A percentile compares a stretch with the other conserved stretches of the same genome.
phyloP scores from a whole-genome alignment of 2,888 invertebrate genomes.

The Leucophenga maculata region DNA sequence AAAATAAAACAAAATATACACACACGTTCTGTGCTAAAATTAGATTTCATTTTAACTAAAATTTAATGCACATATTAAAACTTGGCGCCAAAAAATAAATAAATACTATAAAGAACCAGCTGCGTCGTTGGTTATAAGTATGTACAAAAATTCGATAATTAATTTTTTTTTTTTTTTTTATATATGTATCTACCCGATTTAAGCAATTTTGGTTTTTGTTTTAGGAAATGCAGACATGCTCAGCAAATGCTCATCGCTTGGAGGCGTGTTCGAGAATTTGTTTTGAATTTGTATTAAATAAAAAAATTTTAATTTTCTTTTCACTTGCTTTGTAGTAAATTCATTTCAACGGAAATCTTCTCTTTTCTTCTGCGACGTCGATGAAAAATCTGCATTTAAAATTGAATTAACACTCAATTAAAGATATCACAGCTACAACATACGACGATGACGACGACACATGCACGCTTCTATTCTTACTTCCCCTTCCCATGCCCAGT shows the following conservation, averaged over 20 bases:
- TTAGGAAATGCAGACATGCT: too few species aligned
- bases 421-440: conserved; percentile 7
- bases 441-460: neutral
- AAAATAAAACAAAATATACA: too few species aligned
- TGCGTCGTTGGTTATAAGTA: too few species aligned
- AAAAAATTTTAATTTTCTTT: neutral
- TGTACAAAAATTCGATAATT: too few species aligned
- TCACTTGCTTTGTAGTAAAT: conserved; percentile 61
- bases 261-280: too few species aligned
- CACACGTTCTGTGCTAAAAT: too few species aligned
- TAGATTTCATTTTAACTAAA: too few species aligned
- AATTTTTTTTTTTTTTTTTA: too few species aligned
- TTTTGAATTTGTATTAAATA: neutral
- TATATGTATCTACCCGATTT: too few species aligned
- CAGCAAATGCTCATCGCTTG: too few species aligned
- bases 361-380: neutral
- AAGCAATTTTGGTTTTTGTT: too few species aligned
- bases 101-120: too few species aligned
- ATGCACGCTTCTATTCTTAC: neutral
- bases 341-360: conserved; percentile 38
- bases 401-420: conserved; percentile 6
- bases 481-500: neutral
- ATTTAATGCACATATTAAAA: neutral
- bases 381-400: conserved; percentile 5
- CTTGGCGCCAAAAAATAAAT: neutral